Evolutionary conservation across 2,113 vertebrate genomes (phyloP), one percentile per base, ranked within the genome.

Genomic region (Syngnathus typhle): DNA sequence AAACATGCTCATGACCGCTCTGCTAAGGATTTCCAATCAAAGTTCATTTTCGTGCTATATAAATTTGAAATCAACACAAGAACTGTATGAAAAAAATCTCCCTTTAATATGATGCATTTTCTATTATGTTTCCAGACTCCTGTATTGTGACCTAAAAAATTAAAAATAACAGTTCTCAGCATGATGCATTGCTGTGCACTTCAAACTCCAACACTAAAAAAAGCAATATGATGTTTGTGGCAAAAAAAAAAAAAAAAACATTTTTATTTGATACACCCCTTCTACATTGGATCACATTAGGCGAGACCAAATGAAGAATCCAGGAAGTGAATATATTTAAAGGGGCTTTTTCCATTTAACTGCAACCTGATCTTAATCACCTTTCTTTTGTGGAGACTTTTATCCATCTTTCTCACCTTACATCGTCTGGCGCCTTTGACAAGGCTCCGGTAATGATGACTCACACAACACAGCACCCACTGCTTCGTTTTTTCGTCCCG

Each of bases 391-490:
- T 63, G 71, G 63, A 59, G 67, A 37, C 69, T 71, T 80, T 77
- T 78, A 72, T 80, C 70, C 73, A 66, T 70, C 66, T 75, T 78
- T 65, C 69, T 83, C 77, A 77, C 59, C 63, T 64, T 32, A 75
- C 66, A 55, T 41, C 1, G 65, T 66, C 65, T 71, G 43, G 21
- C 47, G 64, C 71, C 67, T 51, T 44, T 65, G 70, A 81, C 69
- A 64, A 2, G 46, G 64, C 76, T 74, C 66, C 58, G 7, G 58
- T 76, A 67, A 76, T 63, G 60, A 27, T 87, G 83, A 87, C 71
- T 84, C 84, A 83, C 15, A 19, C 38, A 70, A 64, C 81, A 68
- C 68, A 71, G 60, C 81, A 68, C 68, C 72, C 68, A 60, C 73
- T 32, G 10, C 10, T 10, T 66, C 66, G 65, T 64, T 65, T 52